A percentile compares a stretch with the other conserved stretches of the same genome.
phyloP scores from a whole-genome alignment of 2,888 invertebrate genomes.

The Philopedon plagiatum region DNA sequence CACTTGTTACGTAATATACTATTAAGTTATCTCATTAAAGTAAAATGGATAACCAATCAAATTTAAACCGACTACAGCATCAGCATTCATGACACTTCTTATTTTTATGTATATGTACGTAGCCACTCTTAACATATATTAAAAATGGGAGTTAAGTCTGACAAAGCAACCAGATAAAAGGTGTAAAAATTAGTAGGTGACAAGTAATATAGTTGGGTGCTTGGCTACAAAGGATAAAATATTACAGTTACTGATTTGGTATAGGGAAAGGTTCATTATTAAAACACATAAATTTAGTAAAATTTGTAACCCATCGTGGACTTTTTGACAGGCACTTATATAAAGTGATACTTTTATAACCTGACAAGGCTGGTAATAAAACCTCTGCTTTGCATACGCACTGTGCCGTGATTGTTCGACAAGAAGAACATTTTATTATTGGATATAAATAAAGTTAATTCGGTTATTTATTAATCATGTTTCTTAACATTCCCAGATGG shows the following conservation, averaged over 20 bases:
- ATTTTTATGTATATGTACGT: too few species aligned
- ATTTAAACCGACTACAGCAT: too few species aligned
- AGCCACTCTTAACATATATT: too few species aligned
- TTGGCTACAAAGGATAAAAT: neutral
- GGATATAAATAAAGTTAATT: slow-evolving; percentile 4
- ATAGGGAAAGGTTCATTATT: slow-evolving; percentile 8
- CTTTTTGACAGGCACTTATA: slow-evolving; percentile 16
- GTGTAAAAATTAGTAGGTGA: neutral
- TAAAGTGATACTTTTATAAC: slow-evolving; percentile 17
- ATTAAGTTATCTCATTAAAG: too few species aligned
- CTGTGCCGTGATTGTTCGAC: slow-evolving; percentile 6
- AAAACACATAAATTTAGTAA: slow-evolving; percentile 11
- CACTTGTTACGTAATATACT: too few species aligned
- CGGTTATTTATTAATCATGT: neutral
- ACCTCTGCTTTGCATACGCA: slow-evolving; percentile 8
- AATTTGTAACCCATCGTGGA: neutral
- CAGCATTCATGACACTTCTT: too few species aligned
- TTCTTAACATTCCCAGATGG: neutral
- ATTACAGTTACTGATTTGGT: slow-evolving; percentile 3
- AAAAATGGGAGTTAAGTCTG: neutral
- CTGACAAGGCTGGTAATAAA: slow-evolving; percentile 16
- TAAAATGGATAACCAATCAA: too few species aligned
- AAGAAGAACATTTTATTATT: neutral
- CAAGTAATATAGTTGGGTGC: neutral
- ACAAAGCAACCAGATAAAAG: neutral